Conservation (phyloP, 2,888 invertebrate genomes). For the Orthonevra nobilis region DNA sequence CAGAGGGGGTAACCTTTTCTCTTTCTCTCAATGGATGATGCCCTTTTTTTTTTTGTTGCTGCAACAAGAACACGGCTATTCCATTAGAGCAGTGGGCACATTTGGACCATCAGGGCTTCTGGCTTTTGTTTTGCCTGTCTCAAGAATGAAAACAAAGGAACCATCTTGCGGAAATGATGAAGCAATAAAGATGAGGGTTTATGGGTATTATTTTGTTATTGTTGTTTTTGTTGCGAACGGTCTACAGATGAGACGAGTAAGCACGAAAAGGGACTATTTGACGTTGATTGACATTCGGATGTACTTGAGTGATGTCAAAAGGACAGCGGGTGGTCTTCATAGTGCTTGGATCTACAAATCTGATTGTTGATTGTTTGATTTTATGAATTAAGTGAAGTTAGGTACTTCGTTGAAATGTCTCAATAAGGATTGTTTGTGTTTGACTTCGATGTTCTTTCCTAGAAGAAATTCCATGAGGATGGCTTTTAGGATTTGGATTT, state of each 20-base stretch:
- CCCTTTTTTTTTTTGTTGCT: slow-evolving; percentile 13
- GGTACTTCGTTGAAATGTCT: too few species aligned
- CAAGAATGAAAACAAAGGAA: slow-evolving; percentile 41
- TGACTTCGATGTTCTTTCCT: too few species aligned
- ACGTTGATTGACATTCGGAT: slow-evolving; percentile 18
- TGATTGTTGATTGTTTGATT: slow-evolving; percentile 16
- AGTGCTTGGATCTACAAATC: slow-evolving; percentile 15
- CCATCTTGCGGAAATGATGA: slow-evolving; percentile 47
- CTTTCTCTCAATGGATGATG: neutral
- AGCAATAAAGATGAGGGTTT: slow-evolving; percentile 37
- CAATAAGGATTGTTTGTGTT: too few species aligned
- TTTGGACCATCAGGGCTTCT: slow-evolving; percentile 11
- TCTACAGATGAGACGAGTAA: too few species aligned
- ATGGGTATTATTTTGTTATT: slow-evolving; percentile 13
- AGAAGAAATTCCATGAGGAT: too few species aligned
- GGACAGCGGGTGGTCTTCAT: neutral
- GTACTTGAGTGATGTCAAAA: slow-evolving; percentile 12
- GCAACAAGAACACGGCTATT: slow-evolving; percentile 25
- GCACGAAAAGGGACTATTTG: too few species aligned
- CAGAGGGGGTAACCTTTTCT: neutral
- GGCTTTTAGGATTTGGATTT: too few species aligned
- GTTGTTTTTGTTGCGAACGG: neutral
- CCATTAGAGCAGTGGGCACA: slow-evolving; percentile 30
- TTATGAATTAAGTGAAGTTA: neutral
- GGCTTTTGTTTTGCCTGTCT: slow-evolving; percentile 29